Percentiles rank a stretch among this genome's conserved stretches.
These are phyloP conservation scores for Tinea trinotella DNA, from an alignment of 2,888 invertebrate genomes.

Conservation along the genomic window DNA sequence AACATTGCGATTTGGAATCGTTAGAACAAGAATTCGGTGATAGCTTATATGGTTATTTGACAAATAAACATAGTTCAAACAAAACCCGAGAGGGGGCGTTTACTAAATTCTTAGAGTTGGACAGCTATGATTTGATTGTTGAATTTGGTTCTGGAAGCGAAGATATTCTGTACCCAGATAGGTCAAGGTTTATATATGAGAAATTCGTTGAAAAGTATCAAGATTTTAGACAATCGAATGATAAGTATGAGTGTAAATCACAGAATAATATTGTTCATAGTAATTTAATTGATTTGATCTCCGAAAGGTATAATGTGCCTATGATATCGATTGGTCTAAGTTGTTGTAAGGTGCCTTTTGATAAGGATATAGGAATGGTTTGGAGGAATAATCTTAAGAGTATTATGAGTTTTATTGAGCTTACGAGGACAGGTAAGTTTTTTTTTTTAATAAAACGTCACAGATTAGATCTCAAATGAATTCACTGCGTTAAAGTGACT, in stretches of 20 bases:
- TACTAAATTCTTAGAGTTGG: constrained; percentile 74
- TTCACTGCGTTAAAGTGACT: too few relatives aligned
- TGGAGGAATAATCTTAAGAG: constrained; percentile 80
- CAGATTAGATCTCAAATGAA: too few relatives aligned
- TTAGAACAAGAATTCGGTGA: constrained; percentile 77
- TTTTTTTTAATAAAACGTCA: neutral
- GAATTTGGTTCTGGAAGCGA: constrained; percentile 82
- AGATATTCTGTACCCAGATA: constrained; percentile 68
- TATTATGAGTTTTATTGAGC: constrained; percentile 74
- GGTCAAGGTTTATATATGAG: constrained; percentile 54
- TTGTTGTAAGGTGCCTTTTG: constrained; percentile 86
- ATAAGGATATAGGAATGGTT: constrained; percentile 76
- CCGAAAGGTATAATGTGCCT: constrained; percentile 75
- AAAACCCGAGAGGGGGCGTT: constrained; percentile 74
- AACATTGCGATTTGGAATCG: constrained; percentile 43
- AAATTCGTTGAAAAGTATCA: constrained; percentile 59
- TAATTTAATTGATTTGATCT: constrained; percentile 72
- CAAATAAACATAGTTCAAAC: constrained; percentile 51
- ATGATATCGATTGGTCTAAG: constrained; percentile 81
- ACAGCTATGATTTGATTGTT: constrained; percentile 80
- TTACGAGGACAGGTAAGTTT: constrained; percentile 74
- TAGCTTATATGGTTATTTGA: constrained; percentile 65
- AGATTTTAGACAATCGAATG: constrained; percentile 46
- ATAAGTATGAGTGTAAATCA: constrained; percentile 41
- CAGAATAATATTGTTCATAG: constrained; percentile 43